A percentile compares a stretch with the other conserved stretches of the same genome.
Conservation (phyloP, 1,140 invertebrate species). For the Meloidogyne chitwoodi region DNA sequence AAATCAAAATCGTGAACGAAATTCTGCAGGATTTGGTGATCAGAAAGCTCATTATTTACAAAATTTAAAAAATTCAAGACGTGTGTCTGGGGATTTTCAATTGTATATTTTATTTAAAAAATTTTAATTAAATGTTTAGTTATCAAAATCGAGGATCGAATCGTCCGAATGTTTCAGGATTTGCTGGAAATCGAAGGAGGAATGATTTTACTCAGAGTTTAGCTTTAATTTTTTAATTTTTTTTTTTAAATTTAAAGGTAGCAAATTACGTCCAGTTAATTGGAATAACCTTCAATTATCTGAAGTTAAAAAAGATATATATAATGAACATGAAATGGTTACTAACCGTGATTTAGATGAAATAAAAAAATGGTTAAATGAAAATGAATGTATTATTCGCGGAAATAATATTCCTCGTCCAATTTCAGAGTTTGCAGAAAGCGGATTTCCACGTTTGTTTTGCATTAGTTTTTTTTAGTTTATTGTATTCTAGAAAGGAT, state of each 20-base stretch:
- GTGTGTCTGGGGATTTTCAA: neutral
- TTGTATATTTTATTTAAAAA: neutral
- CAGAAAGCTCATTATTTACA: neutral
- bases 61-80: neutral
- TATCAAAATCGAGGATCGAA: neutral
- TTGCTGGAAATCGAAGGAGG: neutral
- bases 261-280: slow-evolving; percentile 30
- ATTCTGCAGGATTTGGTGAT: neutral
- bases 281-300: slow-evolving; percentile 35
- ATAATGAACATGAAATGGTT: slow-evolving; percentile 45
- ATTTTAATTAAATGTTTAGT: neutral
- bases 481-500: neutral
- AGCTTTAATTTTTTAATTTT: neutral
- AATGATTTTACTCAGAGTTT: neutral
- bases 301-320: slow-evolving; percentile 51
- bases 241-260: neutral
- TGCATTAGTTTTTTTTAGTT: slow-evolving; percentile 2
- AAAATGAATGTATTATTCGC: slow-evolving; percentile 52
- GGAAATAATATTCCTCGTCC: slow-evolving; percentile 51
- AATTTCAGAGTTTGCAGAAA: slow-evolving; percentile 51
- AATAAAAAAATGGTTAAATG: slow-evolving; percentile 47
- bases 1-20: neutral
- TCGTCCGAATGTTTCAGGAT: neutral
- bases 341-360: slow-evolving; percentile 41
- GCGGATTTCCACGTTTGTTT: slow-evolving; percentile 36